These are phyloP conservation scores for Sarcophilus harrisii DNA, from an alignment of 2,797 vertebrate species.

Conservation along the genomic window DNA sequence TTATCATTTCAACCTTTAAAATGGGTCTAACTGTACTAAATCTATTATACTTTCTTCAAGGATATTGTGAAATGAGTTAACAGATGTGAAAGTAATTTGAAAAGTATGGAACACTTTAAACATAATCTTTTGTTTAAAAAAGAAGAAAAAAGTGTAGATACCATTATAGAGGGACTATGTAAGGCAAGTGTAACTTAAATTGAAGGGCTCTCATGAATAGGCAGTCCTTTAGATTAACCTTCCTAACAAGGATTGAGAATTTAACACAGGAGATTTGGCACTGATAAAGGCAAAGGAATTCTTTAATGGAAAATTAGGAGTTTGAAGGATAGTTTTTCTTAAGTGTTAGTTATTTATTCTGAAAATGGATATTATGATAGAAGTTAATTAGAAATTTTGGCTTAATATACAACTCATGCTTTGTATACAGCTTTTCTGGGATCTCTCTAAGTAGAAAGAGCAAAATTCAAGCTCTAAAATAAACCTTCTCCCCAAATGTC, in stretches of 20 bases:
- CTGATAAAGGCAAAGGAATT: background rate
- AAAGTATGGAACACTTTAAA: background rate
- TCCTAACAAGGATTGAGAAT: background rate
- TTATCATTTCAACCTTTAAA: background rate
- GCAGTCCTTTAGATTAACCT: background rate
- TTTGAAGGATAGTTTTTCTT: background rate
- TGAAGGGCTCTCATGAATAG: background rate
- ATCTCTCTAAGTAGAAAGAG: background rate
- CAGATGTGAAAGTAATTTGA: background rate
- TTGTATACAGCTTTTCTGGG: background rate
- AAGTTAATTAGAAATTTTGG: background rate
- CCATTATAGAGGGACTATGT: background rate
- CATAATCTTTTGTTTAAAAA: background rate
- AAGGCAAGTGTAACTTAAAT: background rate
- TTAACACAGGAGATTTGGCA: background rate
- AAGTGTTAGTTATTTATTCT: background rate
- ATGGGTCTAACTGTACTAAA: background rate
- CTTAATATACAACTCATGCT: background rate
- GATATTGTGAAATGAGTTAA: background rate
- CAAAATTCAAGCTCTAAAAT: background rate
- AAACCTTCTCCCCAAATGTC: background rate
- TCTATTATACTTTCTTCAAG: background rate
- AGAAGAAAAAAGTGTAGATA: background rate
- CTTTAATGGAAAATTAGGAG: background rate
- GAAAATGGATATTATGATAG: background rate